phyloP scores from a whole-genome alignment of 2,113 vertebrate genomes.

The Mixornis gularis region DNA sequence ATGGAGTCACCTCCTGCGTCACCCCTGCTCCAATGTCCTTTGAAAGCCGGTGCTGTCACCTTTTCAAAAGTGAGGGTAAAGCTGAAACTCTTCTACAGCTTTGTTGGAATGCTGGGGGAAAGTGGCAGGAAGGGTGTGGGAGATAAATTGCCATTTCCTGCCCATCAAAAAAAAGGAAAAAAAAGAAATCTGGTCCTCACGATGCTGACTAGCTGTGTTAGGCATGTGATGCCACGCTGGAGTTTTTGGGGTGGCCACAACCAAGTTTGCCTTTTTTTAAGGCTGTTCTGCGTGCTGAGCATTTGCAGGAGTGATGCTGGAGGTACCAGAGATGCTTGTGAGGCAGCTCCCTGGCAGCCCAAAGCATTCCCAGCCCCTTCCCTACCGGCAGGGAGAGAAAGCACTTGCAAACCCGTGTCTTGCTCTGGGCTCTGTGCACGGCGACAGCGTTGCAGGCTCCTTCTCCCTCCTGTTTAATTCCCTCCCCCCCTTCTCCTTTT shows the following conservation, averaged over 20 bases:
- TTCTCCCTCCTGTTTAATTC: neutral
- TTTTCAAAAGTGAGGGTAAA: neutral
- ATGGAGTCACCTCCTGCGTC: neutral
- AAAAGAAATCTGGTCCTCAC: neutral
- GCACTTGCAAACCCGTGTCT: neutral
- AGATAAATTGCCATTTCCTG: neutral
- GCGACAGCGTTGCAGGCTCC: rapidly evolving
- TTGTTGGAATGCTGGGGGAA: neutral
- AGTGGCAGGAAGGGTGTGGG: neutral
- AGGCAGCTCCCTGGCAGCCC: neutral
- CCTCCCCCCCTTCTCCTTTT: neutral
- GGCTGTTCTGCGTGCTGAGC: neutral
- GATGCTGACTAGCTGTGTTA: rapidly evolving
- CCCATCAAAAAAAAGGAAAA: neutral
- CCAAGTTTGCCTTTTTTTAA: neutral
- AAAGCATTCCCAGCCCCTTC: neutral
- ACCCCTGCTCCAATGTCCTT: neutral
- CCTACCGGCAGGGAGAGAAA: neutral
- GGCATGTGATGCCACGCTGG: rapidly evolving
- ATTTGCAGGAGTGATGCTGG: neutral
- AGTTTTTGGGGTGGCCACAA: neutral
- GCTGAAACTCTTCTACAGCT: neutral
- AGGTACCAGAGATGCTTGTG: neutral
- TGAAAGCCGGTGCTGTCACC: neutral
- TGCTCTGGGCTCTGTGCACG: neutral